These are phyloP conservation scores for Danaus melanippus DNA, from an alignment of 1,140 invertebrate species.

Conservation along the genomic window DNA sequence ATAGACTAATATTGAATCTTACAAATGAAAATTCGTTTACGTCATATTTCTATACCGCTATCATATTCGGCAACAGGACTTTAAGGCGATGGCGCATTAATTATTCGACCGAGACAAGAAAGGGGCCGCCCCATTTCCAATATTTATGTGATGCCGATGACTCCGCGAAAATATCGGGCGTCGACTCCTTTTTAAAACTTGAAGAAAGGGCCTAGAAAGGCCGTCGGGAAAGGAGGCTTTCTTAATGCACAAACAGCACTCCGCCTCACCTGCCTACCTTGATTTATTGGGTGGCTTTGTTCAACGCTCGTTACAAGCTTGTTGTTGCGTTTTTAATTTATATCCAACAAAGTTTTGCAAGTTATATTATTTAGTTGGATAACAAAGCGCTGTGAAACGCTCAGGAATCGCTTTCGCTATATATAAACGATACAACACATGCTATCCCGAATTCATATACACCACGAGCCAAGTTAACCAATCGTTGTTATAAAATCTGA, in stretches of 20 bases:
- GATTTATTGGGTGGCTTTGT: conserved; percentile 69
- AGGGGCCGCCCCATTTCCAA: conserved; percentile 66
- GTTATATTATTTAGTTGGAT: conserved; percentile 62
- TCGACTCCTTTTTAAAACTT: conserved; percentile 70
- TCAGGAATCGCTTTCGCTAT: too few relatives aligned
- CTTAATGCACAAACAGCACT: conserved; percentile 70
- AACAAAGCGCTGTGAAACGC: conserved; percentile 30
- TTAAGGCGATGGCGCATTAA: conserved; percentile 62
- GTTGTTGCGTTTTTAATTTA: conserved; percentile 72
- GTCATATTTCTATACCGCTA: conserved; percentile 20
- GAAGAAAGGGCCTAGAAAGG: conserved; percentile 69
- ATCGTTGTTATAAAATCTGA: too few relatives aligned
- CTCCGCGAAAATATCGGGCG: conserved; percentile 66
- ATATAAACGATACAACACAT: too few relatives aligned
- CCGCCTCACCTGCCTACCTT: conserved; percentile 61
- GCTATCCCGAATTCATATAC: too few relatives aligned
- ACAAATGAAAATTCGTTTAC: too few relatives aligned
- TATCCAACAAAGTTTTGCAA: conserved; percentile 58
- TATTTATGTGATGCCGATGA: conserved; percentile 74
- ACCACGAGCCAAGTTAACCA: too few relatives aligned
- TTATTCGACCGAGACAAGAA: conserved; percentile 68
- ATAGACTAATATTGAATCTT: too few relatives aligned
- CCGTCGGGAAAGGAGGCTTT: conserved; percentile 56
- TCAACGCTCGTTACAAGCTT: conserved; percentile 65
- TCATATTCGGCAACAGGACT: conserved; percentile 60